A percentile compares a stretch with the other conserved stretches of the same genome.
Conservation (phyloP, 2,797 vertebrate species). For the Tiaroga cobitis region DNA sequence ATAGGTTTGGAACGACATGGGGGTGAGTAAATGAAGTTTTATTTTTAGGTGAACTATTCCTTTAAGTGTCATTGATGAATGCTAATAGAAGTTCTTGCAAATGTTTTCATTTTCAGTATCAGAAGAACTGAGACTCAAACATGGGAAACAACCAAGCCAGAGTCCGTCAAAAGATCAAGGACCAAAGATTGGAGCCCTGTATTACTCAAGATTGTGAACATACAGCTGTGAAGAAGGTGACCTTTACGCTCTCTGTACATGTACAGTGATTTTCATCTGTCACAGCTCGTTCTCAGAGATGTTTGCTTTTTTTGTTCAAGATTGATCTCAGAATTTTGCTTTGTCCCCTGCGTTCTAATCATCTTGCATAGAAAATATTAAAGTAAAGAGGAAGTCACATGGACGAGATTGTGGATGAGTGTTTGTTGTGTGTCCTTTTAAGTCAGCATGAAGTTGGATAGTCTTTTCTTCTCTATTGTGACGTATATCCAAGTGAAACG, state of each 20-base stretch:
- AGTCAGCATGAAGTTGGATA: not conserved
- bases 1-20: not conserved
- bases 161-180: constrained; percentile 61
- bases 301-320: not conserved
- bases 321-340: not conserved
- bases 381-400: not conserved
- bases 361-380: not conserved
- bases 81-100: not conserved
- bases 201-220: constrained; percentile 32
- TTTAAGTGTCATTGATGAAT: not conserved
- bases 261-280: not conserved
- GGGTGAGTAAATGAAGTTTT: not conserved
- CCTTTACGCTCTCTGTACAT: constrained; percentile 21
- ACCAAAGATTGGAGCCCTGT: constrained; percentile 70
- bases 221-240: constrained; percentile 21
- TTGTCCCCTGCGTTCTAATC: not conserved
- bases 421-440: not conserved
- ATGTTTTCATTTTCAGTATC: constrained; percentile 17
- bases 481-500: not conserved
- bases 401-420: not conserved
- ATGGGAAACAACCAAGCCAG: constrained; percentile 50
- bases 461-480: not conserved
- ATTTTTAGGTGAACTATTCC: not conserved
- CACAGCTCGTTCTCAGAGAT: not conserved
- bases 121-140: not conserved